These are phyloP conservation scores for Apteryx owenii DNA, from an alignment of 2,113 vertebrate genomes.

Conservation along the genomic window DNA sequence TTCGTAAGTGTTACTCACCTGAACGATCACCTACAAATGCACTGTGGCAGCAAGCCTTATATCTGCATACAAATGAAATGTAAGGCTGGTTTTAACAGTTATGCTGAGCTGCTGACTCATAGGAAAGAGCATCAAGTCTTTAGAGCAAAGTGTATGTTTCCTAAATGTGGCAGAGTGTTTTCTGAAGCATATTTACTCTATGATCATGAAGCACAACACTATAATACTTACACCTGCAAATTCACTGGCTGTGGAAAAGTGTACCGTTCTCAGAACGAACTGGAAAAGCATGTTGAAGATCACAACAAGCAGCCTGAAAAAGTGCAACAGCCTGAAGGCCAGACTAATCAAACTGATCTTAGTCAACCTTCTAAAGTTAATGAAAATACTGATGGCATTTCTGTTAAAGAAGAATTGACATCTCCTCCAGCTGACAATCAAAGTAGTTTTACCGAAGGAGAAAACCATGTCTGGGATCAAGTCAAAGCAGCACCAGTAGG, in stretches of 20 bases:
- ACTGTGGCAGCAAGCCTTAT: constrained; percentile 94
- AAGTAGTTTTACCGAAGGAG: constrained; percentile 32
- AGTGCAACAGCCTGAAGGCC: constrained; percentile 49
- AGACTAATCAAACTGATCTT: constrained; percentile 25
- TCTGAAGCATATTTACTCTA: constrained; percentile 93
- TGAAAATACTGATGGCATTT: constrained; percentile 37
- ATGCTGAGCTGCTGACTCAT: constrained; percentile 89
- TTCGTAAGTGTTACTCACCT: constrained; percentile 94
- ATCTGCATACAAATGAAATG: constrained; percentile 98
- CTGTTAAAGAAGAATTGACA: constrained; percentile 57
- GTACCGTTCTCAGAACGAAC: constrained; percentile 88
- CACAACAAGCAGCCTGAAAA: constrained; percentile 76
- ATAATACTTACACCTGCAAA: constrained; percentile 95
- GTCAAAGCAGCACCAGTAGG: constrained; percentile 59
- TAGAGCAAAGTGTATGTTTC: constrained; percentile 96
- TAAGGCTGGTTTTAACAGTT: constrained; percentile 93
- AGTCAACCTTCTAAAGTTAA: constrained; percentile 44
- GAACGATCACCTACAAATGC: constrained; percentile 96
- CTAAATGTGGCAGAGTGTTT: constrained; percentile 93
- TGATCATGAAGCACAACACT: constrained; percentile 97
- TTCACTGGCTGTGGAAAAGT: constrained; percentile 87
- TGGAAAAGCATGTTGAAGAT: constrained; percentile 87
- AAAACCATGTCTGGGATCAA: constrained; percentile 31
- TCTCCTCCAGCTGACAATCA: constrained; percentile 32
- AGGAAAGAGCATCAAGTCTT: constrained; percentile 90